phyloP scores from a whole-genome alignment of 2,113 vertebrate species.

The Xyliphius kryptos region DNA sequence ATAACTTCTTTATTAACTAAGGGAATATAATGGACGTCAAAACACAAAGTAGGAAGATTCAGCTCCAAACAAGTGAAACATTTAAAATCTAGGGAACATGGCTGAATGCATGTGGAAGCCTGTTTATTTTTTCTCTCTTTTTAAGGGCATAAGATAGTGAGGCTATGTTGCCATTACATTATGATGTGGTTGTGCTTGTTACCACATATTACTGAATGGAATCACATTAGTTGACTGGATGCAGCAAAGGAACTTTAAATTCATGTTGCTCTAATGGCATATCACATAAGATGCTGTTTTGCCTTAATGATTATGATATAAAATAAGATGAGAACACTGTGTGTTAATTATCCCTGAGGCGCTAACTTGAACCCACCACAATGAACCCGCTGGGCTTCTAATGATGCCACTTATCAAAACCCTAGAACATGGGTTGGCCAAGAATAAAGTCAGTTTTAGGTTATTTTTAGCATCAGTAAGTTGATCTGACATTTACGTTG shows the following conservation, averaged over 20 bases:
- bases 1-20: no score
- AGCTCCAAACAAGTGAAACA: no score
- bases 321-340: slow-evolving; percentile 32
- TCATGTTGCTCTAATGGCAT: slow-evolving; percentile 32
- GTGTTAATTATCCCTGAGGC: slow-evolving; percentile 38
- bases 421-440: not conserved
- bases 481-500: not conserved
- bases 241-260: slow-evolving; percentile 26
- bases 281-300: slow-evolving; percentile 36
- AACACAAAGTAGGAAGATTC: no score
- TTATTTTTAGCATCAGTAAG: not conserved
- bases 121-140: no score
- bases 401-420: slow-evolving; percentile 43
- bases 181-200: no score
- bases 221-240: not conserved
- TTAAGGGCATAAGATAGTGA: no score
- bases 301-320: slow-evolving; percentile 41
- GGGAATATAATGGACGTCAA: no score
- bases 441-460: not conserved
- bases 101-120: no score
- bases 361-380: slow-evolving; percentile 27
- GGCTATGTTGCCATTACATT: no score
- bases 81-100: no score
- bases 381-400: slow-evolving; percentile 40
- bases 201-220: not conserved